phyloP scores from a whole-genome alignment of 1,140 invertebrate species.

The Drosophila busckii region DNA sequence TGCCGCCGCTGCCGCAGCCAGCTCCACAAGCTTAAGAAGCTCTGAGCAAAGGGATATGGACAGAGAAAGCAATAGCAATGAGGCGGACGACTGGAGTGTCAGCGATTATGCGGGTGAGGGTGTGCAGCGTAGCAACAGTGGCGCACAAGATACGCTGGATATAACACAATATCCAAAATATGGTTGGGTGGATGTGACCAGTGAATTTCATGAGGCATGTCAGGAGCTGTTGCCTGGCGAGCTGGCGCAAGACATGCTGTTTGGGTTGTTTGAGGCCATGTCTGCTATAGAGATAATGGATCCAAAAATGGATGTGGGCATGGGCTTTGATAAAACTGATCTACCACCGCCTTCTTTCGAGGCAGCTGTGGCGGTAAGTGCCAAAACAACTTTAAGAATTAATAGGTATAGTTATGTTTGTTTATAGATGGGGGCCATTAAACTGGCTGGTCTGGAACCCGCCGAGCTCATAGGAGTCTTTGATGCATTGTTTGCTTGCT shows the following conservation, averaged over 20 bases:
- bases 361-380: slow-evolving; percentile 87
- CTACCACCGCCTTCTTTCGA: slow-evolving; percentile 93
- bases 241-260: slow-evolving; percentile 92
- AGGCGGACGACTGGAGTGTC: slow-evolving; percentile 48
- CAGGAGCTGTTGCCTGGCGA: slow-evolving; percentile 91
- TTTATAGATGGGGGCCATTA: slow-evolving; percentile 85
- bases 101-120: slow-evolving; percentile 56
- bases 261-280: slow-evolving; percentile 99
- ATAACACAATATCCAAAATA: slow-evolving; percentile 66
- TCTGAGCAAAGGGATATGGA: slow-evolving; percentile 32
- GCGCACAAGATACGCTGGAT: slow-evolving; percentile 65
- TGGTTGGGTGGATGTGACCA: slow-evolving; percentile 86
- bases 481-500: slow-evolving; percentile 93
- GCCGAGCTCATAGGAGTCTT: slow-evolving; percentile 92
- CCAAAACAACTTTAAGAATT: not conserved
- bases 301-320: slow-evolving; percentile 99
- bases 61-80: slow-evolving; percentile 22
- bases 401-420: not conserved
- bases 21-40: slow-evolving; percentile 11
- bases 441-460: slow-evolving; percentile 87
- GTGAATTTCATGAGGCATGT: slow-evolving; percentile 85
- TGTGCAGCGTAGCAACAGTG: slow-evolving; percentile 56
- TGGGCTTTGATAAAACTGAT: slow-evolving; percentile 94
- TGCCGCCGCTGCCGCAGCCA: slow-evolving; percentile 22
- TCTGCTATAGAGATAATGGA: slow-evolving; percentile 99